A percentile compares a stretch with the other conserved stretches of the same genome.
These are phyloP conservation scores for Pogonomyrmex barbatus DNA, from an alignment of 1,140 invertebrate genomes.

Conservation along the genomic window DNA sequence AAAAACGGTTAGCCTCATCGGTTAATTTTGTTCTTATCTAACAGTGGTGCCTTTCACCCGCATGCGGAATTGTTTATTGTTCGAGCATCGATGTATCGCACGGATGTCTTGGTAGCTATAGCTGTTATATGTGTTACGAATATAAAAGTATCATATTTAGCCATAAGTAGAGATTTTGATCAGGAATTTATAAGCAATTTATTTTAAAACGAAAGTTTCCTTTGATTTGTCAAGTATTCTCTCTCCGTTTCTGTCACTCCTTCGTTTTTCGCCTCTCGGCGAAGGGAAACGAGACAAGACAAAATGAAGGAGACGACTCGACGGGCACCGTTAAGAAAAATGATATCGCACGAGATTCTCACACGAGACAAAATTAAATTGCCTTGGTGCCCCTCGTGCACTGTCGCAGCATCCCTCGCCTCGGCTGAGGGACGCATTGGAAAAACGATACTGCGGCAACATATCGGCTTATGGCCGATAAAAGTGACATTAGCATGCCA, in stretches of 20 bases:
- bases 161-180: slow-evolving; percentile 29
- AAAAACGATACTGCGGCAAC: slow-evolving; percentile 17
- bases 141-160: slow-evolving; percentile 5
- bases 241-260: not conserved
- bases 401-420: slow-evolving; percentile 27
- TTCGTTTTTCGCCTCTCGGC: not conserved
- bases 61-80: not conserved
- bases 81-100: not conserved
- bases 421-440: not conserved
- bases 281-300: not conserved
- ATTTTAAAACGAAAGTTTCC: not conserved
- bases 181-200: not conserved
- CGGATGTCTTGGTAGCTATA: slow-evolving; percentile 12
- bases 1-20: not conserved
- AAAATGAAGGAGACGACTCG: not conserved
- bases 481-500: slow-evolving; percentile 57
- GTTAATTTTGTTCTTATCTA: not conserved
- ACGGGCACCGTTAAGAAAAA: slow-evolving; percentile 32
- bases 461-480: not conserved
- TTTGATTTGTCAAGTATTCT: not conserved
- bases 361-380: slow-evolving; percentile 50
- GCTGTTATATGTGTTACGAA: slow-evolving; percentile 13
- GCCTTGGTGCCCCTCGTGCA: slow-evolving; percentile 48
- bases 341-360: slow-evolving; percentile 27
- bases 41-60: not conserved